phyloP scores from a whole-genome alignment of 35 echinoderm and acorn worm species.

The Acanthaster planci region DNA sequence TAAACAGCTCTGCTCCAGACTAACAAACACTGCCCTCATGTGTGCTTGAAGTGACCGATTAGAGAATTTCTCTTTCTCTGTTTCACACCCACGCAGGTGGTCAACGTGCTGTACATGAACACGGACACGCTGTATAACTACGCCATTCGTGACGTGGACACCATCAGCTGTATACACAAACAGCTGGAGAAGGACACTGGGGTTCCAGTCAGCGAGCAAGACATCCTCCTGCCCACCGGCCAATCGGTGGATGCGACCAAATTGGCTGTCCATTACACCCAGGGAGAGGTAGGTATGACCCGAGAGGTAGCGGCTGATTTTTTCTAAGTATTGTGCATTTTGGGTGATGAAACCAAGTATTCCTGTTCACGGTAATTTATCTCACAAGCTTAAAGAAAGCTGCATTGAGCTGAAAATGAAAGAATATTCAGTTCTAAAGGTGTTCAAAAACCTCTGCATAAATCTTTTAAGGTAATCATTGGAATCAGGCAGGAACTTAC shows the following conservation, averaged over 20 bases:
- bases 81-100: conserved; percentile 1
- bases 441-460: no score
- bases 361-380: background rate
- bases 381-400: background rate
- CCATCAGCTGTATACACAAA: background rate
- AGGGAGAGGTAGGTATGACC: conserved; percentile 40
- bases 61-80: no score
- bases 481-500: no score
- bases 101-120: conserved; percentile 37
- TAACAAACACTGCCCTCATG: no score
- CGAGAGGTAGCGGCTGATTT: no score
- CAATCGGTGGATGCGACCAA: background rate
- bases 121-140: conserved; percentile 21
- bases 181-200: conserved; percentile 45
- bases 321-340: background rate
- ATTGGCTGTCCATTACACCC: conserved; percentile 37
- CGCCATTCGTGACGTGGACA: background rate
- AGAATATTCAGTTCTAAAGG: no score
- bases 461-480: no score
- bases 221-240: conserved; percentile 40
- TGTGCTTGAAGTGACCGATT: no score
- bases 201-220: conserved; percentile 38
- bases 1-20: no score
- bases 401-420: background rate
- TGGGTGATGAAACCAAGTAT: background rate